phyloP scores from a whole-genome alignment of 92 coral and sea anemone genomes.

The Palythoa grandiflora region DNA sequence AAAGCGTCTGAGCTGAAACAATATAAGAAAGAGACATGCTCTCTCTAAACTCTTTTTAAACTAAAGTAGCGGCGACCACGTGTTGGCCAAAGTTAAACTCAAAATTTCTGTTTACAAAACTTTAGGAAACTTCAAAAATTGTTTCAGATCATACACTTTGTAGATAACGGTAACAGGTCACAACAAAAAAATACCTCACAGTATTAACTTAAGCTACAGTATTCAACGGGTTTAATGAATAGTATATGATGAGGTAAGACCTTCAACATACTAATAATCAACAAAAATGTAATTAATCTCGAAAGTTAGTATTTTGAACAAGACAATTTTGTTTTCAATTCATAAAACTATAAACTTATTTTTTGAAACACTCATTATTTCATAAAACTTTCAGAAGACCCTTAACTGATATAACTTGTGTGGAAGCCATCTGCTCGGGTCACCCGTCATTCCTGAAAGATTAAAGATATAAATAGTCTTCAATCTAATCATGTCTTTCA shows the following conservation, averaged over 20 bases:
- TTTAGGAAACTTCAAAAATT: not conserved
- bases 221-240: not conserved
- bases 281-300: slow-evolving; percentile 2
- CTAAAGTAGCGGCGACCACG: not conserved
- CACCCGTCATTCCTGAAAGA: slow-evolving; percentile 31
- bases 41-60: not conserved
- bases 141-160: slow-evolving; percentile 30
- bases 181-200: not conserved
- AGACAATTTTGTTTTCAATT: not conserved
- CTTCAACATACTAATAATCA: slow-evolving; percentile 4
- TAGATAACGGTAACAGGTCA: not conserved
- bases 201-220: not conserved
- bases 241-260: not conserved
- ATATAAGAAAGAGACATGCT: not conserved
- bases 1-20: not conserved
- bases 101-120: not conserved
- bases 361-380: not conserved
- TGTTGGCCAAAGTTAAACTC: not conserved
- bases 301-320: slow-evolving; percentile 21
- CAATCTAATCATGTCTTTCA: not conserved
- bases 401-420: slow-evolving; percentile 30
- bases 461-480: not conserved
- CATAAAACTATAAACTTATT: slow-evolving; percentile 17
- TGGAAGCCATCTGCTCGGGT: slow-evolving; percentile 1
- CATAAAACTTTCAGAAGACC: not conserved